Evolutionary conservation across 2,113 vertebrate species (phyloP), one percentile per base, ranked within the genome.

Genomic region (Cheirogaleus medius): DNA sequence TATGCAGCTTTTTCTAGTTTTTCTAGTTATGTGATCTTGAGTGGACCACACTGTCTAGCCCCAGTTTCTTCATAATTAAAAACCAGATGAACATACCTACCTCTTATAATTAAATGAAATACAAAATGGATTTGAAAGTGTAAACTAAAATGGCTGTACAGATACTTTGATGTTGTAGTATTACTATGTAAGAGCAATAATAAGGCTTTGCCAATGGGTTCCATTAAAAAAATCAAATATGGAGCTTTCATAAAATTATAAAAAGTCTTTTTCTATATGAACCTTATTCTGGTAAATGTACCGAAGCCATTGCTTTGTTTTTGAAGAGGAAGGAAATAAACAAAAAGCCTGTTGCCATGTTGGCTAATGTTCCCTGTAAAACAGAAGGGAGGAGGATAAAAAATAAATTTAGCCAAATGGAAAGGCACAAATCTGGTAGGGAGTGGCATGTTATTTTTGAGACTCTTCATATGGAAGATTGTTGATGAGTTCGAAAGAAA

Each of bases 241-340:
- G 34, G 5, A 58, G 4, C 42, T 94, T 94, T 91, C 56, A 74
- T 66, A 64, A 96, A 89, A 37, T 90, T 42, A 54, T 18, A 44
- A 49, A 89, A 78, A 56, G 23, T 54, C 74, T 94, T 92, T 88
- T 82, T 96, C 91, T 87, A 1, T 93, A 0, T 96, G 85, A 81
- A 81, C 91, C 54, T 97, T 74, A 74, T 98, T 97, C 95, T 95
- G 92, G 93, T 97, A 95, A 95, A 68, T 98, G 78, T 84, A 89
- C 56, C 69, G 84, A 98, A 98, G 95, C 93, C 0, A 95, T 52
- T 21, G 29, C 97, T 97, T 98, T 34, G 90, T 98, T 98, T 98
- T 97, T 97, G 94, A 98, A 98, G 98, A 98, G 97, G 97, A 98
- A 98, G 97, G 98, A 97, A 98, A 98, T 98, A 97, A 98, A 98